Percentiles rank a stretch among this genome's conserved stretches.
These are phyloP conservation scores for Cyphomyrmex costatus DNA, from an alignment of 1,140 invertebrate genomes.

Conservation along the genomic window DNA sequence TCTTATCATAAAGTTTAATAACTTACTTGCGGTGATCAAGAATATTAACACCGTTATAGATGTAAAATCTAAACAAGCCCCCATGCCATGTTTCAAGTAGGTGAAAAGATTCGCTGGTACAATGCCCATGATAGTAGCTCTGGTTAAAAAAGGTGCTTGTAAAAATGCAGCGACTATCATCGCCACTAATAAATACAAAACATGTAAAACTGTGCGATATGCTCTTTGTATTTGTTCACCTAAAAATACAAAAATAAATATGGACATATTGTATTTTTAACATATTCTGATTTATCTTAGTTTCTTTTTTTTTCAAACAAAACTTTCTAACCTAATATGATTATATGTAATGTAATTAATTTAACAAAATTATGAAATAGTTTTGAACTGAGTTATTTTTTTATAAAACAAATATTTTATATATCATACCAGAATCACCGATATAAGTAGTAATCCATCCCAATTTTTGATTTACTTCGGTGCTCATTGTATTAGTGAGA, in stretches of 20 bases:
- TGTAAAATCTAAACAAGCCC: conserved; percentile 82
- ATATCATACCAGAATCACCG: conserved; percentile 86
- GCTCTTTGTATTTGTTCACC: conserved; percentile 82
- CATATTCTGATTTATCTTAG: not conserved
- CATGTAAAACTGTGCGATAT: conserved; percentile 77
- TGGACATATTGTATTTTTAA: not conserved
- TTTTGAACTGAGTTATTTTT: not conserved
- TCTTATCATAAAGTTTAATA: conserved; percentile 25
- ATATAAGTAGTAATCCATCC: conserved; percentile 88
- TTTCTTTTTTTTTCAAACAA: not conserved
- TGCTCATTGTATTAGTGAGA: conserved; percentile 86
- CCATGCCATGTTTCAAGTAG: conserved; percentile 83
- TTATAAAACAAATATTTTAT: conserved; percentile 15
- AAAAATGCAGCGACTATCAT: conserved; percentile 85
- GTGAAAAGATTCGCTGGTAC: conserved; percentile 82
- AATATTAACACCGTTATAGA: conserved; percentile 82
- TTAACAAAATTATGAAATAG: conserved; percentile 5
- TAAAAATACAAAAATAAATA: conserved; percentile 67
- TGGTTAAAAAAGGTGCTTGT: conserved; percentile 81
- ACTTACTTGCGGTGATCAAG: conserved; percentile 83
- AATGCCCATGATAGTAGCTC: conserved; percentile 81
- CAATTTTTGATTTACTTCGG: conserved; percentile 87
- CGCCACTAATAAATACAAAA: conserved; percentile 80
- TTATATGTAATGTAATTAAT: conserved; percentile 33
- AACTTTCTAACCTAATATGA: not conserved